A percentile compares a stretch with the other conserved stretches of the same genome.
Evolutionary conservation across 2,888 invertebrate genomes (phyloP).

Genomic region (Tenodera sinensis): DNA sequence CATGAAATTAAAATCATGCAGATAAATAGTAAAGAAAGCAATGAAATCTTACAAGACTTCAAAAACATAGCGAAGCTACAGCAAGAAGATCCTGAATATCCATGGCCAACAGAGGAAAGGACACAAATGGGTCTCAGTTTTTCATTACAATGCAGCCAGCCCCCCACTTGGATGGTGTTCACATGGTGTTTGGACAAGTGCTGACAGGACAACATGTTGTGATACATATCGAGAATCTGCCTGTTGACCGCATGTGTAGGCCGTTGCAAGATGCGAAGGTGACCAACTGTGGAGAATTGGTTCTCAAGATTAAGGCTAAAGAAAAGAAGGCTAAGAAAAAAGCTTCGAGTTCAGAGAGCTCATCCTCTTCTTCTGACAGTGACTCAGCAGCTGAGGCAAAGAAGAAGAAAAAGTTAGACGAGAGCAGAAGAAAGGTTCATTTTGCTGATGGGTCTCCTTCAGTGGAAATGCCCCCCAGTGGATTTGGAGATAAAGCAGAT

Average conservation of each 20-base stretch:
- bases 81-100: too few species aligned
- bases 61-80: too few species aligned
- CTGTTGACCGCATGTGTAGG: conserved; percentile 85
- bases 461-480: conserved; percentile 44
- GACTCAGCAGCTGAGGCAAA: conserved; percentile 47
- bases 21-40: too few species aligned
- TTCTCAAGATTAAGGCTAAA: conserved; percentile 67
- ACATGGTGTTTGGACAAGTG: conserved; percentile 96
- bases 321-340: conserved; percentile 63
- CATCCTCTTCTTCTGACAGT: conserved; percentile 47
- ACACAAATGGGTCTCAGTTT: too few species aligned
- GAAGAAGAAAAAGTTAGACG: conserved; percentile 61
- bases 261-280: conserved; percentile 89
- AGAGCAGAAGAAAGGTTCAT: conserved; percentile 70
- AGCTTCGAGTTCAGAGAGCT: conserved; percentile 28
- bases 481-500: conserved; percentile 1
- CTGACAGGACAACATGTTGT: conserved; percentile 87
- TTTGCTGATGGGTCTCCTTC: conserved; percentile 59
- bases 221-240: conserved; percentile 81
- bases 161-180: conserved; percentile 97
- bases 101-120: too few species aligned
- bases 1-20: too few species aligned
- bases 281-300: conserved; percentile 87
- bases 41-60: too few species aligned
- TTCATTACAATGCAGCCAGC: conserved; percentile 97